Conservation (phyloP, 1,140 invertebrate genomes). For the Ylistrum balloti region DNA sequence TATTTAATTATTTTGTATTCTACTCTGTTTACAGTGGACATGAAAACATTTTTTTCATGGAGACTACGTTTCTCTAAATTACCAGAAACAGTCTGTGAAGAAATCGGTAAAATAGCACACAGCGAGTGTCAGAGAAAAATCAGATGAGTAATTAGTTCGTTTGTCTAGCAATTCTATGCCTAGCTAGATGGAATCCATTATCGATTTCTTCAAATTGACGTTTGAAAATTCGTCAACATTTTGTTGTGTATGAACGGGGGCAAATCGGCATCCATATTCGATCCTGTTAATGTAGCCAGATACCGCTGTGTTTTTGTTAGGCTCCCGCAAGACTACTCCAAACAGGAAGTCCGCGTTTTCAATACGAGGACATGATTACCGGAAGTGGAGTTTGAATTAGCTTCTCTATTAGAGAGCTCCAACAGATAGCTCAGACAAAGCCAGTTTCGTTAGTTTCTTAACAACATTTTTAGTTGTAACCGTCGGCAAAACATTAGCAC, state of each 20-base stretch:
- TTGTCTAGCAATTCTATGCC: slow-evolving; percentile 24
- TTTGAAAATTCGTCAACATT: slow-evolving; percentile 35
- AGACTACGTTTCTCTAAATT: background rate
- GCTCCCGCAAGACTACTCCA: background rate
- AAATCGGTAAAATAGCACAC: background rate
- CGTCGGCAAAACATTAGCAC: background rate
- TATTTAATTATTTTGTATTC: background rate
- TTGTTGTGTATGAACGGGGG: background rate
- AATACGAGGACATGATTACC: slow-evolving; percentile 26
- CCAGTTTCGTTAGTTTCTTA: background rate
- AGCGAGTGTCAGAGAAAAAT: background rate
- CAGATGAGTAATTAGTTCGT: background rate
- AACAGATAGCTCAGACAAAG: slow-evolving; percentile 19
- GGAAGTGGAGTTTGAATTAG: slow-evolving; percentile 25
- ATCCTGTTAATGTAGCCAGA: background rate
- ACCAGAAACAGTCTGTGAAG: background rate
- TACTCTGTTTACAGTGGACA: background rate
- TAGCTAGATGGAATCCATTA: background rate
- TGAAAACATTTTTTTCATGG: background rate
- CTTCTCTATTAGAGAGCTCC: slow-evolving; percentile 37
- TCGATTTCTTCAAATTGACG: slow-evolving; percentile 12
- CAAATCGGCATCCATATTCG: background rate
- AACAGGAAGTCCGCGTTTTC: slow-evolving; percentile 37
- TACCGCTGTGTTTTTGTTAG: slow-evolving; percentile 11
- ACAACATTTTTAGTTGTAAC: slow-evolving; percentile 35